Base-by-base conservation (phyloP, 1,140 invertebrate genomes). In the Cardiocondyla obscurior region DNA sequence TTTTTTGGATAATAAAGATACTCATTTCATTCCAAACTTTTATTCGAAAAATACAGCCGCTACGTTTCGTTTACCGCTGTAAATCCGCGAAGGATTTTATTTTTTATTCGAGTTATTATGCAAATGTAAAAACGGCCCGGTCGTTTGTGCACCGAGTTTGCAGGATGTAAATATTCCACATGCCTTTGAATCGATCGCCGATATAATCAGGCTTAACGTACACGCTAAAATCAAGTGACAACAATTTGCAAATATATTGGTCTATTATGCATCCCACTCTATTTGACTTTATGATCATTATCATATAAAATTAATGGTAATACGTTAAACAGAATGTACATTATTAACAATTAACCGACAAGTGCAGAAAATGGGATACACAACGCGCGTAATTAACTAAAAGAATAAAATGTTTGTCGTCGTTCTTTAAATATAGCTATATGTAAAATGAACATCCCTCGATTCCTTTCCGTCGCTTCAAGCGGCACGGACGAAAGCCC, bases 1-100 rank as follows among this genome's bases (percentile, higher is more conserved):
- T 65, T 36, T 22, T 65, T 36, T 22, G 7, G 4, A 77, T 36
- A 77, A 76, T 76, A 76, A 64, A 76, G 51, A 1, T 25, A 46
- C 4, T 42, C 10, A 49, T n/a, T n/a, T n/a, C n/a, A n/a, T n/a
- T n/a, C n/a, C n/a, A n/a, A n/a, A n/a, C n/a, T n/a, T n/a, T n/a
- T n/a, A n/a, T n/a, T n/a, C n/a, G n/a, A n/a, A n/a, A n/a, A n/a
- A n/a, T n/a, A n/a, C n/a, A n/a, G n/a, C n/a, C n/a, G n/a, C n/a
- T n/a, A n/a, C n/a, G 25, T 46, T 39, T 39, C n/a, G n/a, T n/a
- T 39, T 39, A 39, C 3, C 2, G 10, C 7, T 72, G 25, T 25
- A 62, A 62, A 62, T 46, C 2, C 14, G 22, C 3, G 46, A 44
- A 74, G 5, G 30, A 42, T 60, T 30, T 1, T 30, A 28, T 12